A percentile compares a stretch with the other conserved stretches of the same genome.
These are phyloP conservation scores for Paralvinella palmiformis DNA, from an alignment of 1,140 invertebrate species.

Conservation along the genomic window DNA sequence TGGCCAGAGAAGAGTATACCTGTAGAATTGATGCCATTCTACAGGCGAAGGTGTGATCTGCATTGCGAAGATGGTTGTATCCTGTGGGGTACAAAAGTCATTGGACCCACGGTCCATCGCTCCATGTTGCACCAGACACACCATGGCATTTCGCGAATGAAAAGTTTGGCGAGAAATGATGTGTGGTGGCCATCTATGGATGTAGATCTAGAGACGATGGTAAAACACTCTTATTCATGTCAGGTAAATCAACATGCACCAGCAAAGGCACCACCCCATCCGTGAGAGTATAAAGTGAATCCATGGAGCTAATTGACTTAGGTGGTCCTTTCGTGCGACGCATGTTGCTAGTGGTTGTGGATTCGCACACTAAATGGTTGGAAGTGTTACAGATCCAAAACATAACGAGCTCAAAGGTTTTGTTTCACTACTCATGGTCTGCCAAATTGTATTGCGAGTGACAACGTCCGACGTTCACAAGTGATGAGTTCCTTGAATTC, in stretches of 20 bases:
- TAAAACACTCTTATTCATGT: slow-evolving; percentile 3
- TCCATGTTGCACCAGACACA: slow-evolving; percentile 2
- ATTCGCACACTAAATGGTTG: slow-evolving; percentile 50
- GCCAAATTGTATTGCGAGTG: slow-evolving; percentile 43
- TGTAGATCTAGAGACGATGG: slow-evolving; percentile 1
- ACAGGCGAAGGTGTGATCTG: background rate
- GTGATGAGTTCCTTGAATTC: slow-evolving; percentile 25
- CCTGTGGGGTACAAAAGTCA: slow-evolving; percentile 6
- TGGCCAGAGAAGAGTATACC: background rate
- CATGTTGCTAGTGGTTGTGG: slow-evolving; percentile 49
- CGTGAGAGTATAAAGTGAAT: slow-evolving; percentile 41
- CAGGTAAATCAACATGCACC: slow-evolving; percentile 21
- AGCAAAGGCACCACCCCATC: slow-evolving; percentile 23
- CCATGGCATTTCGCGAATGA: slow-evolving; percentile 5
- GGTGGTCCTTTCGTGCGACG: slow-evolving; percentile 43
- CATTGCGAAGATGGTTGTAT: slow-evolving; percentile 1
- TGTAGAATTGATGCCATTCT: background rate
- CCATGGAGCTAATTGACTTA: slow-evolving; percentile 46
- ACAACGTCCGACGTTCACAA: slow-evolving; percentile 50
- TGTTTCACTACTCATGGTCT: slow-evolving; percentile 44
- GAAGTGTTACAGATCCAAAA: slow-evolving; percentile 9
- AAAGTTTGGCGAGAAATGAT: slow-evolving; percentile 4
- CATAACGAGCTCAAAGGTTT: background rate
- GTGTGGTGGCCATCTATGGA: slow-evolving; percentile 11
- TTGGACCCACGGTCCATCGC: background rate